A percentile compares a stretch with the other conserved stretches of the same genome.
Conservation (phyloP, 2,113 vertebrate genomes). For the Gobius niger region DNA sequence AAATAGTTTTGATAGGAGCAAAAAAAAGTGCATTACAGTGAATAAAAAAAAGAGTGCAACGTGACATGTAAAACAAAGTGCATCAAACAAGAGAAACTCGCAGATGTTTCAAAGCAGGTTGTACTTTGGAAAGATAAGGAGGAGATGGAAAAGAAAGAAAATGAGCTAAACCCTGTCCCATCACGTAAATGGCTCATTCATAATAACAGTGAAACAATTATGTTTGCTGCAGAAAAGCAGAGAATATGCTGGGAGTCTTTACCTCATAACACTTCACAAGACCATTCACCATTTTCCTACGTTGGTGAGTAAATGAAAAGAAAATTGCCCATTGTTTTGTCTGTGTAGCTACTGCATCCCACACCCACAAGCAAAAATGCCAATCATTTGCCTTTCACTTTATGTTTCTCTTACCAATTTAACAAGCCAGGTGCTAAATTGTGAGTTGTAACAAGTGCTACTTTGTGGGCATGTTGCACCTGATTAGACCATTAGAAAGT, state of each 20-base stretch:
- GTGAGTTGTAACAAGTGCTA: too few relatives aligned
- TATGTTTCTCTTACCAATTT: slow-evolving; percentile 9
- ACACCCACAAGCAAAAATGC: slow-evolving; percentile 26
- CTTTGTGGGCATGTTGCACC: too few relatives aligned
- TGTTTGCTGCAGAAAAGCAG: slow-evolving; percentile 25
- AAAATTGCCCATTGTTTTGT: slow-evolving; percentile 70
- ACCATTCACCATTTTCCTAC: slow-evolving; percentile 50
- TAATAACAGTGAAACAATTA: slow-evolving; percentile 36
- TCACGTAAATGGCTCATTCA: slow-evolving; percentile 33
- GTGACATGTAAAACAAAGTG: slow-evolving; percentile 27
- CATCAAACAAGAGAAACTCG: slow-evolving; percentile 27
- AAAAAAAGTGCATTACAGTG: slow-evolving; percentile 39
- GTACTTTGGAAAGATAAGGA: slow-evolving; percentile 7
- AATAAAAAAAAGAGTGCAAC: slow-evolving; percentile 52
- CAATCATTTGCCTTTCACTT: slow-evolving; percentile 49
- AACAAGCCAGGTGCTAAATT: too few relatives aligned
- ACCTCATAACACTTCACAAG: slow-evolving; percentile 19
- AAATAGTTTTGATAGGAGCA: slow-evolving; percentile 57
- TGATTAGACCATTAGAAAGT: too few relatives aligned
- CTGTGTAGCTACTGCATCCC: slow-evolving; percentile 20
- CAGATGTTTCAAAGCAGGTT: slow-evolving; percentile 26
- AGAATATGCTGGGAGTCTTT: slow-evolving; percentile 29
- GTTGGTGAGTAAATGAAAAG: slow-evolving; percentile 64
- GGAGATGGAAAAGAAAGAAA: slow-evolving; percentile 31
- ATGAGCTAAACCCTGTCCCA: slow-evolving; percentile 26